Evolutionary conservation across 2,113 vertebrate species (phyloP).

Genomic region (Castor canadensis): DNA sequence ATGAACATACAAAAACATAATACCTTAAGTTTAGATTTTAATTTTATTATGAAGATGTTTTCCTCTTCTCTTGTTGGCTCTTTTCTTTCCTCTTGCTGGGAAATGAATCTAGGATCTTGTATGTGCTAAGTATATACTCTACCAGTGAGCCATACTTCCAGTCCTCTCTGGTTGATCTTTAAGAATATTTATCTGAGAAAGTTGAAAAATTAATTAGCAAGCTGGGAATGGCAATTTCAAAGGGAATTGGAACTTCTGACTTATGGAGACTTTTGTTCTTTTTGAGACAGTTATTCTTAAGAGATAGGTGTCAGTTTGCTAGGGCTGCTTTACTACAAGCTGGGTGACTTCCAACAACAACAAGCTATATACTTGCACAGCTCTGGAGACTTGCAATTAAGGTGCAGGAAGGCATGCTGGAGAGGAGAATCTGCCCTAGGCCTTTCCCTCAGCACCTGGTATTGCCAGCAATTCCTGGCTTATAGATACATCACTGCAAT

Average conservation of each 20-base stretch:
- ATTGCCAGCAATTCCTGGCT: background rate
- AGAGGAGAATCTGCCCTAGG: background rate
- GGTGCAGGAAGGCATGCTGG: background rate
- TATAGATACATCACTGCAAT: background rate
- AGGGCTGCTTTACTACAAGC: too few relatives aligned
- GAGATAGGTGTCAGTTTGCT: background rate
- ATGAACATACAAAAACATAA: too few relatives aligned
- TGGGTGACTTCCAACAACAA: background rate
- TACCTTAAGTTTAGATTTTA: background rate
- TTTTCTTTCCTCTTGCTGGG: too few relatives aligned
- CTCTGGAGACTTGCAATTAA: background rate
- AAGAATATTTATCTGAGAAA: too few relatives aligned
- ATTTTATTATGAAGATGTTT: background rate
- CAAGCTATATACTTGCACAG: background rate
- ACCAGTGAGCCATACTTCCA: too few relatives aligned
- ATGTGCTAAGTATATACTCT: too few relatives aligned
- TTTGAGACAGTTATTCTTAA: background rate
- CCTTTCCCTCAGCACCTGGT: background rate
- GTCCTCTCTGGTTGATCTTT: too few relatives aligned
- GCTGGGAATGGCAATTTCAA: background rate
- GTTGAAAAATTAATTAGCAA: too few relatives aligned
- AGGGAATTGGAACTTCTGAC: background rate
- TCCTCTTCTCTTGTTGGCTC: background rate
- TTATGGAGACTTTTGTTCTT: background rate
- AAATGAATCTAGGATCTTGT: too few relatives aligned